phyloP scores from a whole-genome alignment of 2,113 vertebrate genomes.

The Dasyurus viverrinus region DNA sequence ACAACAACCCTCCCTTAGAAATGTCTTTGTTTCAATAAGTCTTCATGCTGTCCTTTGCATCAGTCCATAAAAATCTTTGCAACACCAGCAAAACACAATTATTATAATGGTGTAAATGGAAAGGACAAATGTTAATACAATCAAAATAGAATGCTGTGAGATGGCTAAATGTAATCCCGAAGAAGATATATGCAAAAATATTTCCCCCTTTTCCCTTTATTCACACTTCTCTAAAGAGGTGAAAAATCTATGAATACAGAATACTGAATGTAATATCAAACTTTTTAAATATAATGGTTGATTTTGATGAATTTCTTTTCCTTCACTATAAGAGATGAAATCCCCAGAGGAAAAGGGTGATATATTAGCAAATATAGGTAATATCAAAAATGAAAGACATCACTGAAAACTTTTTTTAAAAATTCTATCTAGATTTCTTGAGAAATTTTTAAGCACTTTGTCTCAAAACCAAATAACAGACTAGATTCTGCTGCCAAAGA shows the following conservation, averaged over 20 bases:
- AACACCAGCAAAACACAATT: neutral
- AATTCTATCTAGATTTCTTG: too few species aligned
- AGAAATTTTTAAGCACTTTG: neutral
- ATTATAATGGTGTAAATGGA: neutral
- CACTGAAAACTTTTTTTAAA: neutral
- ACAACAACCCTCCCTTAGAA: neutral
- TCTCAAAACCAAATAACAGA: neutral
- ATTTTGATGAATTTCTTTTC: neutral
- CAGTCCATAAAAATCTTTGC: neutral
- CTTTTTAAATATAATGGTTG: neutral
- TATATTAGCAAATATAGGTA: neutral
- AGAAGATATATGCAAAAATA: neutral
- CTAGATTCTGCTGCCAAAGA: neutral
- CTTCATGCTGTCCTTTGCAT: neutral
- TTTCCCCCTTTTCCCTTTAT: neutral
- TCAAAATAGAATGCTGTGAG: neutral
- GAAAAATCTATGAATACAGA: neutral
- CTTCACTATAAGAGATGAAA: neutral
- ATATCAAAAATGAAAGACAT: neutral
- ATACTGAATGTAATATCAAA: neutral
- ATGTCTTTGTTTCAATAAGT: conserved; percentile 9
- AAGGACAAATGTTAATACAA: neutral
- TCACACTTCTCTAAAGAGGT: neutral
- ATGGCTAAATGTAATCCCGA: neutral
- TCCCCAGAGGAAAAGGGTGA: neutral